Evolutionary conservation across 2,797 vertebrate genomes (phyloP).

Genomic region (Poecilia velifera): DNA sequence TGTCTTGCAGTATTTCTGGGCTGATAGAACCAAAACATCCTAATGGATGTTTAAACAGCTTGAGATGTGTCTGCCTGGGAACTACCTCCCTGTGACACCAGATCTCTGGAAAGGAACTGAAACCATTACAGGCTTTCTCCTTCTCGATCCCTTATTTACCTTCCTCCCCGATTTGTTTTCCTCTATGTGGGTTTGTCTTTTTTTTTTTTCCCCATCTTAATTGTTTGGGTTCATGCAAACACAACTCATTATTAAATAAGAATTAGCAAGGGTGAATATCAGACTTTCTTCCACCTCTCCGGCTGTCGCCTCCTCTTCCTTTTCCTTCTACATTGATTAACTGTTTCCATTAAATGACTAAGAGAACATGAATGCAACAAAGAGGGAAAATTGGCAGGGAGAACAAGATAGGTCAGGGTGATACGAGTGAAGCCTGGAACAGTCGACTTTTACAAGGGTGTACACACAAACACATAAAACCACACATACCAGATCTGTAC

Average conservation of each 20-base stretch:
- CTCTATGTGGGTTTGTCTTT: conserved; percentile 33
- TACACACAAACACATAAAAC: conserved; percentile 5
- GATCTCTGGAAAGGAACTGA: conserved; percentile 78
- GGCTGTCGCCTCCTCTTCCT: neutral
- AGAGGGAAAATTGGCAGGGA: conserved; percentile 5
- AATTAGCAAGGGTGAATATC: neutral
- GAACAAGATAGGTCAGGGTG: conserved; percentile 21
- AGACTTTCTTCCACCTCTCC: neutral
- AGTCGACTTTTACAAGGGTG: conserved; percentile 10
- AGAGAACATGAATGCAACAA: conserved; percentile 5
- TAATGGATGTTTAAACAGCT: conserved; percentile 88
- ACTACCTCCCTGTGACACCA: conserved; percentile 80
- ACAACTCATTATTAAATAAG: conserved; percentile 57
- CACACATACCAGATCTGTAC: conserved; percentile 16
- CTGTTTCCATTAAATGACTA: neutral
- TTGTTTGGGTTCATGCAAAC: conserved; percentile 51
- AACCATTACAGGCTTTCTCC: conserved; percentile 64
- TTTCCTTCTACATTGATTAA: neutral
- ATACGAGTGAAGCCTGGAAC: conserved; percentile 13
- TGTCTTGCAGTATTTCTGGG: conserved; percentile 71
- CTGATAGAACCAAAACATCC: conserved; percentile 84
- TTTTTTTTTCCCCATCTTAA: conserved; percentile 52
- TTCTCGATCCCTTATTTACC: conserved; percentile 26
- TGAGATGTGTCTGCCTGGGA: conserved; percentile 83
- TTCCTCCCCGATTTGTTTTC: conserved; percentile 66